Conservation (phyloP, 2,113 vertebrate species). For the Melanocharis versteri region DNA sequence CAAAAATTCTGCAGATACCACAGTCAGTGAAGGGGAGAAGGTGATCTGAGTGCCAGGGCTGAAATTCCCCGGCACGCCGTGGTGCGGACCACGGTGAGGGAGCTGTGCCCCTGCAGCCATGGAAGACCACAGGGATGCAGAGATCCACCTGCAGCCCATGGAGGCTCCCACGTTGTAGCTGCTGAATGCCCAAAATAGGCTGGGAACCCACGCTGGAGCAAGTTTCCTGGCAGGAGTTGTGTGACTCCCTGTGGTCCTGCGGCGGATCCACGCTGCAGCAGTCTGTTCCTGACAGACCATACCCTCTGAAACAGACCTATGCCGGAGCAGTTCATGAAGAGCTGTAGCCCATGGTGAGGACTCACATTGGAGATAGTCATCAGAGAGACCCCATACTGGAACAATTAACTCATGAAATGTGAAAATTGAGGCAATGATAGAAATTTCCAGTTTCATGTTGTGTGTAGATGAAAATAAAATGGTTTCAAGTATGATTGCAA, state of each 20-base stretch:
- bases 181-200: neutral
- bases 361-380: neutral
- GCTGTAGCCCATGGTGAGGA: neutral
- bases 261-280: neutral
- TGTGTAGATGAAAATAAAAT: neutral
- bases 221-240: neutral
- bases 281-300: neutral
- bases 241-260: neutral
- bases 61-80: neutral
- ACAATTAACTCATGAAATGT: neutral
- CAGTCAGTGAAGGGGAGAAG: neutral
- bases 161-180: rapidly evolving
- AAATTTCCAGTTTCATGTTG: neutral
- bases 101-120: neutral
- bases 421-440: neutral
- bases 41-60: rapidly evolving
- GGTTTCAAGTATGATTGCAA: neutral
- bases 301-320: neutral
- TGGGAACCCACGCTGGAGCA: rapidly evolving
- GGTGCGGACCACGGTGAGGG: neutral
- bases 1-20: neutral
- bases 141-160: neutral
- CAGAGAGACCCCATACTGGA: neutral
- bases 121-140: rapidly evolving
- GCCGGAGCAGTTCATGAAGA: neutral